Evolutionary conservation across 2,888 invertebrate genomes (phyloP).

Genomic region (Plagiodera versicolora): DNA sequence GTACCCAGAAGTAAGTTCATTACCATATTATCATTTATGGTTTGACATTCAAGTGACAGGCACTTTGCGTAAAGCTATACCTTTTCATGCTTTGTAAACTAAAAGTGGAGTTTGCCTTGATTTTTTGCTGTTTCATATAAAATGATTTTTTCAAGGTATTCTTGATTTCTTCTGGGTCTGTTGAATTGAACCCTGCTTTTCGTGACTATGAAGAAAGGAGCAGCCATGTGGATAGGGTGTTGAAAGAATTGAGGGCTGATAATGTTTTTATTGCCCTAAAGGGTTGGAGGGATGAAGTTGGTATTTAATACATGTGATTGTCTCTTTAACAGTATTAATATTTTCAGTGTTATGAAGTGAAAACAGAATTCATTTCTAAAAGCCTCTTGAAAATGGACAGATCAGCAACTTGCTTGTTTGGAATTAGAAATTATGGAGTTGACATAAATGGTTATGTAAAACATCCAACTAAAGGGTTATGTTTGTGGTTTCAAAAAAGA

Average conservation of each 20-base stretch:
- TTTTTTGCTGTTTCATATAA: too few relatives aligned
- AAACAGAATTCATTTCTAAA: conserved; percentile 67
- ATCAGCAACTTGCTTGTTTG: conserved; percentile 91
- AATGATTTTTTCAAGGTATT: conserved; percentile 61
- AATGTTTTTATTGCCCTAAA: conserved; percentile 78
- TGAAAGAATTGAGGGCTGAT: conserved; percentile 74
- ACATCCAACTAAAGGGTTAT: conserved; percentile 81
- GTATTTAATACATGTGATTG: background rate
- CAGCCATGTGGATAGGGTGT: conserved; percentile 73
- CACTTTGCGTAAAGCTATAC: too few relatives aligned
- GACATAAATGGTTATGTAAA: conserved; percentile 92
- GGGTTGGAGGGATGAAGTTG: conserved; percentile 93
- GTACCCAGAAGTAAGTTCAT: conserved; percentile 72
- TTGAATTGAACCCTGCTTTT: conserved; percentile 85
- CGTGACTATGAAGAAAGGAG: conserved; percentile 83
- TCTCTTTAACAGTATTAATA: background rate
- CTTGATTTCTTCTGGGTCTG: conserved; percentile 69
- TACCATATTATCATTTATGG: conserved; percentile 25
- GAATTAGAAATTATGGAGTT: conserved; percentile 91
- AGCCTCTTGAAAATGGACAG: conserved; percentile 82
- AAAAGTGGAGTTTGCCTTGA: too few relatives aligned
- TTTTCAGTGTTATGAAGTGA: conserved; percentile 83
- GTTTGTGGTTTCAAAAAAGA: conserved; percentile 91
- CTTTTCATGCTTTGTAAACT: too few relatives aligned
- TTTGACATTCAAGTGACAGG: too few relatives aligned